Conservation (phyloP, 1,140 invertebrate species). For the Drosophila ambigua region DNA sequence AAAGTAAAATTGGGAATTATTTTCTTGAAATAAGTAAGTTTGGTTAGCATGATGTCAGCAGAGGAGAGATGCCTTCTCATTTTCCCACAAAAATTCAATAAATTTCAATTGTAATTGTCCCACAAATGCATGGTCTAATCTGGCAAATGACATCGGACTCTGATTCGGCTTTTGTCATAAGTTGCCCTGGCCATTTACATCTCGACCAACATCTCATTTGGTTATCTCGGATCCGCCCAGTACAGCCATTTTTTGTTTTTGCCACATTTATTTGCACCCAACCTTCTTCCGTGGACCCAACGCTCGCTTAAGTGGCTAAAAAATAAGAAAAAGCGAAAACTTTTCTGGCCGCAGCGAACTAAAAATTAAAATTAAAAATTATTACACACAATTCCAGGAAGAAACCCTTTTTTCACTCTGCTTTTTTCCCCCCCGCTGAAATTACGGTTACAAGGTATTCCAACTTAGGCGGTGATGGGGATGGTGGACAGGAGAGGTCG, state of each 20-base stretch:
- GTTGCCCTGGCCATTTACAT: slow-evolving; percentile 39
- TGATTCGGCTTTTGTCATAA: slow-evolving; percentile 44
- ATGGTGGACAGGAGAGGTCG: neutral
- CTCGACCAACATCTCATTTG: slow-evolving; percentile 46
- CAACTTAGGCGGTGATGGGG: slow-evolving; percentile 22
- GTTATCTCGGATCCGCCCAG: slow-evolving; percentile 46
- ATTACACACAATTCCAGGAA: slow-evolving; percentile 60
- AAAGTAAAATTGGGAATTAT: too few species aligned
- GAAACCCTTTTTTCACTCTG: slow-evolving; percentile 36
- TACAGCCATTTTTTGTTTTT: slow-evolving; percentile 31
- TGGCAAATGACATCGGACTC: slow-evolving; percentile 48
- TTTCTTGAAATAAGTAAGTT: too few species aligned
- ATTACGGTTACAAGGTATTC: slow-evolving; percentile 61
- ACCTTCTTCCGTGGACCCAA: slow-evolving; percentile 29
- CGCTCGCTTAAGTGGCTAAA: slow-evolving; percentile 59
- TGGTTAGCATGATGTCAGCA: too few species aligned
- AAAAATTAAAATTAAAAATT: slow-evolving; percentile 82
- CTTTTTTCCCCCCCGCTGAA: slow-evolving; percentile 35
- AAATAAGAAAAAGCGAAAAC: slow-evolving; percentile 15
- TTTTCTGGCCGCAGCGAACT: slow-evolving; percentile 64
- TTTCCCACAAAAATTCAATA: slow-evolving; percentile 17
- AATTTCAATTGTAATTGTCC: slow-evolving; percentile 41
- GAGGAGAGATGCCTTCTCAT: neutral
- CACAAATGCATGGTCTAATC: slow-evolving; percentile 37
- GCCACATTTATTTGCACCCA: slow-evolving; percentile 38